phyloP scores from a whole-genome alignment of 2,113 vertebrate species.

The Leptobrachium ailaonicum region DNA sequence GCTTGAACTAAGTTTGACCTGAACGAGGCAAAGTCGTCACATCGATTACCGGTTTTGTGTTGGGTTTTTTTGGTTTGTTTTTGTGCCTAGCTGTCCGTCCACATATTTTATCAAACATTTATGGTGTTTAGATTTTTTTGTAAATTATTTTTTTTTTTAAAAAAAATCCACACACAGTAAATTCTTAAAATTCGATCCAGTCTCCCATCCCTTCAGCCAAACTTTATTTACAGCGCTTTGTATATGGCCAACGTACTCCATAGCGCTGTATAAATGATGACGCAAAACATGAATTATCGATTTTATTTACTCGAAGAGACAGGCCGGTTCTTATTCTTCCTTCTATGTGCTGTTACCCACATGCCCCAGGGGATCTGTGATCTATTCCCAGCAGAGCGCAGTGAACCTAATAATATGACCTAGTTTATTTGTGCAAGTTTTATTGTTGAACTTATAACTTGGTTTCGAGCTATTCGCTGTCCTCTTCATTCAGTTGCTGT shows the following conservation, averaged over 20 bases:
- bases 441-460: not conserved
- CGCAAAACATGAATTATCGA: not conserved
- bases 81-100: too few species aligned
- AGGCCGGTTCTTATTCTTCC: not conserved
- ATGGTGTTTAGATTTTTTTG: too few species aligned
- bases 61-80: too few species aligned
- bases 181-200: too few species aligned
- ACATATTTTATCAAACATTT: too few species aligned
- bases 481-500: not conserved
- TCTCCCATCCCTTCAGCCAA: too few species aligned
- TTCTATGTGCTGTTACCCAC: conserved; percentile 7
- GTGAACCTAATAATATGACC: conserved; percentile 20
- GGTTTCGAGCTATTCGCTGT: not conserved
- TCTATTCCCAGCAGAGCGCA: not conserved
- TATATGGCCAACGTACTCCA: too few species aligned
- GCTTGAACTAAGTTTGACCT: conserved; percentile 36
- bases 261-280: too few species aligned
- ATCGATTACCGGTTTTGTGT: not conserved
- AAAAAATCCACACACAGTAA: too few species aligned
- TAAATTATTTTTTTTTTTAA: too few species aligned
- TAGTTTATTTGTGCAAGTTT: not conserved
- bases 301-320: conserved; percentile 8
- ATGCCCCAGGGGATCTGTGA: not conserved
- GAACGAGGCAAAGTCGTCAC: not conserved
- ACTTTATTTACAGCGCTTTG: too few species aligned